A percentile compares a stretch with the other conserved stretches of the same genome.
Evolutionary conservation across 2,797 vertebrate species (phyloP).

Genomic region (Pangasius krempfi): DNA sequence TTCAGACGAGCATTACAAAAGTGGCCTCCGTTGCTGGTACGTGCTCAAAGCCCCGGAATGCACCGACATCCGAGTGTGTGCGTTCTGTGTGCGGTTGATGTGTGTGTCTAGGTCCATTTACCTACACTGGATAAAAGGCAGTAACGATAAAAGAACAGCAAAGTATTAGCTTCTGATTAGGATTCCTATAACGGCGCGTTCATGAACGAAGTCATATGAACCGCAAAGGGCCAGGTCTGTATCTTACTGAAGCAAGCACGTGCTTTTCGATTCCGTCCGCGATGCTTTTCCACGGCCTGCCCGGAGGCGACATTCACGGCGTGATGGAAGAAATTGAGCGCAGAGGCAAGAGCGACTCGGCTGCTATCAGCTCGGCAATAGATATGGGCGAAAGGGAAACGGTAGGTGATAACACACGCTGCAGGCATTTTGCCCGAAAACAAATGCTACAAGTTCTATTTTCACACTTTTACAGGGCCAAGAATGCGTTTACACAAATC

Average conservation of each 20-base stretch:
- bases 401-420: conserved; percentile 78
- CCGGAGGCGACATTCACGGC: conserved; percentile 94
- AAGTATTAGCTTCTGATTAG: conserved; percentile 5
- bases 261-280: conserved; percentile 81
- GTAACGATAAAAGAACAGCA: conserved; percentile 22
- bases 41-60: conserved; percentile 64
- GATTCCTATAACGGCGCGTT: conserved; percentile 7
- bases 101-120: conserved; percentile 26
- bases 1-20: conserved; percentile 59
- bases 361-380: conserved; percentile 96
- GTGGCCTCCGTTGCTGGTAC: conserved; percentile 67
- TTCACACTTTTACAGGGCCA: neutral
- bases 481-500: neutral
- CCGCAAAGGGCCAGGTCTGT: conserved; percentile 74
- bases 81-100: conserved; percentile 11
- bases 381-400: conserved; percentile 96
- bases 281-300: conserved; percentile 99
- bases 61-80: conserved; percentile 30
- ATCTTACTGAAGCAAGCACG: conserved; percentile 82
- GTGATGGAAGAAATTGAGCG: conserved; percentile 98
- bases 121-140: conserved; percentile 6
- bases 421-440: conserved; percentile 22
- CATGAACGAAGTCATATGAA: conserved; percentile 51
- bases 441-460: neutral
- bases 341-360: conserved; percentile 90